Evolutionary conservation across 1,140 invertebrate species (phyloP).

Genomic region (Halotydeus destructor): DNA sequence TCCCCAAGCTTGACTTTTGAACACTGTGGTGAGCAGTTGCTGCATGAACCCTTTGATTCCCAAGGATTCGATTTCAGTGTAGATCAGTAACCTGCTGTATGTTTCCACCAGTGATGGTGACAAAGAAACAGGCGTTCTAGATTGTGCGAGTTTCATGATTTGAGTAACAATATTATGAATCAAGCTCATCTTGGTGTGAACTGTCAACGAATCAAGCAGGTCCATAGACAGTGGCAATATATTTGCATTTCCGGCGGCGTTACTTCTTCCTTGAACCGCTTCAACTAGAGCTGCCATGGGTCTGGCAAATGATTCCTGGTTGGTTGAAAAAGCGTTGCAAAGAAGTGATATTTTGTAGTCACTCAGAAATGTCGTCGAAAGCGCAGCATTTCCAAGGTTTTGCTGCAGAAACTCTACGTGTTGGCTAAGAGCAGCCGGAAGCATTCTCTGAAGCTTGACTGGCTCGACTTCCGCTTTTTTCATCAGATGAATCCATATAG

Average conservation of each 20-base stretch:
- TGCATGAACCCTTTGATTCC: conserved; percentile 91
- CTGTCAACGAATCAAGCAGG: conserved; percentile 77
- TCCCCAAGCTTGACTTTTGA: conserved; percentile 31
- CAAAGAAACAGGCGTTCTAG: conserved; percentile 50
- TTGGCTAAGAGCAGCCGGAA: conserved; percentile 56
- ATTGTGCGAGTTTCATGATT: conserved; percentile 64
- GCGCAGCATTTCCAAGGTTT: conserved; percentile 20
- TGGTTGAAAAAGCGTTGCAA: conserved; percentile 64
- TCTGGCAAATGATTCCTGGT: conserved; percentile 32
- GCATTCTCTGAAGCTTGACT: conserved; percentile 46
- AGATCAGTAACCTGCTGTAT: conserved; percentile 73
- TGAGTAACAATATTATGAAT: conserved; percentile 79
- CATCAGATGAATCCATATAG: conserved; percentile 84
- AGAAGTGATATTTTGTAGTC: conserved; percentile 75
- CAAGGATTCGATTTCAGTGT: conserved; percentile 87
- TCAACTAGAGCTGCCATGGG: conserved; percentile 75
- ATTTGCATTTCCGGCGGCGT: conserved; percentile 41
- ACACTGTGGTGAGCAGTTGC: conserved; percentile 71
- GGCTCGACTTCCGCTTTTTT: conserved; percentile 69
- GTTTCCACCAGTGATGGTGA: conserved; percentile 84
- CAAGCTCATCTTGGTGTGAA: conserved; percentile 93
- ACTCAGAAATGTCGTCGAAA: conserved; percentile 28
- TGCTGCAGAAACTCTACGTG: conserved; percentile 50
- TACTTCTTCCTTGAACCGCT: conserved; percentile 44
- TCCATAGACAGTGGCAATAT: conserved; percentile 58